These are phyloP conservation scores for Scophthalmus maximus DNA, from an alignment of 2,113 vertebrate genomes.

Conservation along the genomic window DNA sequence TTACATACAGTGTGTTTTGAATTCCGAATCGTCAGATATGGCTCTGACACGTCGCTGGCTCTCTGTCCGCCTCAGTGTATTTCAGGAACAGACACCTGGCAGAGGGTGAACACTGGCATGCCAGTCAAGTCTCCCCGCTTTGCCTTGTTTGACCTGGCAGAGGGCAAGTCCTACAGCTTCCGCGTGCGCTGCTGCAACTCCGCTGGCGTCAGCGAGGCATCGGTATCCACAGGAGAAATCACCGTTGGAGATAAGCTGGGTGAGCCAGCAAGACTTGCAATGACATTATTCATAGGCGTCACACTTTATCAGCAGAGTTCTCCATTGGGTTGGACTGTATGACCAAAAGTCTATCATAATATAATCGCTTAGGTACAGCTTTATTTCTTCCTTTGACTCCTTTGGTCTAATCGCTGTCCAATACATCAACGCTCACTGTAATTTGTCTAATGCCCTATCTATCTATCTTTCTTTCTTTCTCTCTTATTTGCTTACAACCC, in stretches of 20 bases:
- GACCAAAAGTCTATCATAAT: too few relatives aligned
- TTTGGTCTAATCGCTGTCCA: too few relatives aligned
- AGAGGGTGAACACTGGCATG: constrained; percentile 95
- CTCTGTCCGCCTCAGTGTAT: constrained; percentile 82
- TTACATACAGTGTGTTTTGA: background rate
- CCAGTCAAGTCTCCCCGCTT: constrained; percentile 97
- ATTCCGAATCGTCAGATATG: background rate
- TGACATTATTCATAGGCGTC: too few relatives aligned
- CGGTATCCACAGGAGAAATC: constrained; percentile 87
- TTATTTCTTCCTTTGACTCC: too few relatives aligned
- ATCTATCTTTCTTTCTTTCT: background rate
- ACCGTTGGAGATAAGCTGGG: constrained; percentile 93
- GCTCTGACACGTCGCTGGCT: constrained; percentile 8
- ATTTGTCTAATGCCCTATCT: background rate
- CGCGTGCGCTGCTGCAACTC: constrained; percentile 98
- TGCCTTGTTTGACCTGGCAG: constrained; percentile 94
- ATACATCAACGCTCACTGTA: too few relatives aligned
- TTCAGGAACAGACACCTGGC: constrained; percentile 91
- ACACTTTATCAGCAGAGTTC: too few relatives aligned
- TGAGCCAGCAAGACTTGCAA: constrained; percentile 76
- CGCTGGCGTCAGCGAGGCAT: constrained; percentile 90
- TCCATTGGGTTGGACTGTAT: background rate
- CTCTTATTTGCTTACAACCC: background rate
- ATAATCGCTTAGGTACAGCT: too few relatives aligned
- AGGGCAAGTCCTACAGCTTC: constrained; percentile 94